Conservation (phyloP, 2,113 vertebrate species). For the Macquaria australasica region DNA sequence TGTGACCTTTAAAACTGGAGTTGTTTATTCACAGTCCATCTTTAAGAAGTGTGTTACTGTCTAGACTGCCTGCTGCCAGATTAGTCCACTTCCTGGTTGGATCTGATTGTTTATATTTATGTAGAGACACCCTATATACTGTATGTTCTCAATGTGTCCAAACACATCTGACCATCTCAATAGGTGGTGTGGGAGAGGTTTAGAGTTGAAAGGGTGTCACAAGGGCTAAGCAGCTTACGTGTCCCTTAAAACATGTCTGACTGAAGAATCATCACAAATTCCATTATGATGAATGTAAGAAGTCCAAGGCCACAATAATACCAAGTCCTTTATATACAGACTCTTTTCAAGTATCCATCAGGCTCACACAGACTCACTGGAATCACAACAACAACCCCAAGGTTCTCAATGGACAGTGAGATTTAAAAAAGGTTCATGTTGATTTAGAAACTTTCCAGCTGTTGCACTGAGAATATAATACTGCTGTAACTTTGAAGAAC, state of each 20-base stretch:
- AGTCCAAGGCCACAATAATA: not conserved
- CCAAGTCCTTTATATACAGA: not conserved
- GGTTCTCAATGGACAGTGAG: not conserved
- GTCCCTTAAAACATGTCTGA: not conserved
- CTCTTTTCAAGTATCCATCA: not conserved
- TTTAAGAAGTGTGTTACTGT: not conserved
- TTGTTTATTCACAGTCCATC: not conserved
- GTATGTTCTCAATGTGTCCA: not conserved
- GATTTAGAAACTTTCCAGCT: slow-evolving; percentile 49
- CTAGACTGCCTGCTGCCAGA: not conserved
- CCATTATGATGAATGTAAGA: not conserved
- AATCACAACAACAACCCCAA: slow-evolving; percentile 9
- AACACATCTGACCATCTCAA: not conserved
- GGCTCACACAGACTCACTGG: not conserved
- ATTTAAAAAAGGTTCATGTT: not conserved
- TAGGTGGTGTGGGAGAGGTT: not conserved
- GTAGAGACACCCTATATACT: not conserved
- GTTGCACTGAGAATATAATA: slow-evolving; percentile 23
- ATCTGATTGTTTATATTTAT: not conserved
- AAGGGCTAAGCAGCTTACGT: not conserved
- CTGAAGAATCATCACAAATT: not conserved
- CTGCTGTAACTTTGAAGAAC: slow-evolving; percentile 7
- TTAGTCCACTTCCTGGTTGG: not conserved
- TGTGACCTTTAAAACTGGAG: slow-evolving; percentile 9
- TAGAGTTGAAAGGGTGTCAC: not conserved